Percentiles rank a stretch among this genome's conserved stretches.
phyloP scores from a whole-genome alignment of 2,888 invertebrate species.

The Eupithecia subumbrata region DNA sequence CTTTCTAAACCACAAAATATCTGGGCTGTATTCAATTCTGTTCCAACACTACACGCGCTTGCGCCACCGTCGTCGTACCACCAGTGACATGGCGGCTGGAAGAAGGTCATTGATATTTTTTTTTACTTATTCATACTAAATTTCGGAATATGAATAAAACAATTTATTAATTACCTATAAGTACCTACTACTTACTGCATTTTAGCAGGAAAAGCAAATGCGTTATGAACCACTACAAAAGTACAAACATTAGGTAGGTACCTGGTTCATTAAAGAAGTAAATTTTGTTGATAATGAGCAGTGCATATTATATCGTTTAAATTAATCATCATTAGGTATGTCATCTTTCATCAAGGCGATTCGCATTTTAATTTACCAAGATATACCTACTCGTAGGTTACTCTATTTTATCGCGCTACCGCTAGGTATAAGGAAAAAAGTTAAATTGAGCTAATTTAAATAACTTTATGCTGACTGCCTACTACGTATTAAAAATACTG shows the following conservation, averaged over 20 bases:
- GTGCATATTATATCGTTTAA: not conserved
- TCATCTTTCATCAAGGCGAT: not conserved
- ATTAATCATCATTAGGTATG: not conserved
- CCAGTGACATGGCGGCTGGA: not conserved
- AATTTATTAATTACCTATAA: not conserved
- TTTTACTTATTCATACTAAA: not conserved
- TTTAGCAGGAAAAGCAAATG: not conserved
- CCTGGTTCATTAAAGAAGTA: not conserved
- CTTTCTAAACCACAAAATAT: not conserved
- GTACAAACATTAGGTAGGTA: not conserved
- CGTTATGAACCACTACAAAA: not conserved
- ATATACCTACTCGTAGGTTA: not conserved
- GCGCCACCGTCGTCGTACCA: not conserved
- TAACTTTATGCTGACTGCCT: not conserved
- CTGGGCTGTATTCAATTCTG: not conserved
- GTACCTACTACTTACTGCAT: not conserved
- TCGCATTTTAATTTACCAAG: not conserved
- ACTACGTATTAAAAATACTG: not conserved
- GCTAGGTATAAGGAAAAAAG: not conserved
- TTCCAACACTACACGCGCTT: not conserved
- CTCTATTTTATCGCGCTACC: not conserved
- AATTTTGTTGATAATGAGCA: not conserved
- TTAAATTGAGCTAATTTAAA: not conserved
- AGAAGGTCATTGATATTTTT: not conserved
- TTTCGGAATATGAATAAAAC: not conserved